Evolutionary conservation across 2,113 vertebrate species (phyloP).

Genomic region (Zosterops hypoxanthus): DNA sequence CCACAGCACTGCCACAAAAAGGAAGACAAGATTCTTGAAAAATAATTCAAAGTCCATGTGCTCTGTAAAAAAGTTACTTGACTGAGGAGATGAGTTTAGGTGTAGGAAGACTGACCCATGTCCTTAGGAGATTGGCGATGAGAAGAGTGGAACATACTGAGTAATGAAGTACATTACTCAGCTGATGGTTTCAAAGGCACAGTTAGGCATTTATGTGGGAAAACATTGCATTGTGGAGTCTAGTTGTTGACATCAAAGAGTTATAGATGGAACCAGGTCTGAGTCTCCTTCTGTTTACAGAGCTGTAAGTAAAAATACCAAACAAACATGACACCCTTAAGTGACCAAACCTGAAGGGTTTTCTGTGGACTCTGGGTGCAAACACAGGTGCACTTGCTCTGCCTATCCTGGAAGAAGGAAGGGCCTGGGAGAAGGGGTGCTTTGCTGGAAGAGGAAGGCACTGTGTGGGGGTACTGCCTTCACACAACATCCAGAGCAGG

Average conservation of each 20-base stretch:
- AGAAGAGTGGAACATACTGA: not conserved
- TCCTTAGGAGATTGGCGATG: not conserved
- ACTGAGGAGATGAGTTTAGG: not conserved
- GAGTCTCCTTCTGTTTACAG: not conserved
- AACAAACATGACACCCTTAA: not conserved
- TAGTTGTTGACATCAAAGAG: not conserved
- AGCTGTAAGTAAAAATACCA: not conserved
- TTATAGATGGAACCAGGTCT: not conserved
- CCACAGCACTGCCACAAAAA: not conserved
- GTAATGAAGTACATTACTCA: not conserved
- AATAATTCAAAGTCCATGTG: not conserved
- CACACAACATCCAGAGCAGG: rapidly evolving
- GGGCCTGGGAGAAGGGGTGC: not conserved
- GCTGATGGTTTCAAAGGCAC: not conserved
- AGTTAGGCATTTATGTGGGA: not conserved
- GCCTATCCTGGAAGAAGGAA: not conserved
- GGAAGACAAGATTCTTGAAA: not conserved
- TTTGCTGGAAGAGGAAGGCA: rapidly evolving
- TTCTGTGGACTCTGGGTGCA: not conserved
- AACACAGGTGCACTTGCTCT: not conserved
- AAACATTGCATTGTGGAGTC: not conserved
- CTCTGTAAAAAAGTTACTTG: not conserved
- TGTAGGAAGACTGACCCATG: not conserved
- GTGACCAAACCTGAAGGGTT: not conserved
- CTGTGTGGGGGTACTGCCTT: not conserved